Percentiles rank a stretch among this genome's conserved stretches.
phyloP scores from a whole-genome alignment of 2,888 invertebrate species.

The Limnephilus lunatus region DNA sequence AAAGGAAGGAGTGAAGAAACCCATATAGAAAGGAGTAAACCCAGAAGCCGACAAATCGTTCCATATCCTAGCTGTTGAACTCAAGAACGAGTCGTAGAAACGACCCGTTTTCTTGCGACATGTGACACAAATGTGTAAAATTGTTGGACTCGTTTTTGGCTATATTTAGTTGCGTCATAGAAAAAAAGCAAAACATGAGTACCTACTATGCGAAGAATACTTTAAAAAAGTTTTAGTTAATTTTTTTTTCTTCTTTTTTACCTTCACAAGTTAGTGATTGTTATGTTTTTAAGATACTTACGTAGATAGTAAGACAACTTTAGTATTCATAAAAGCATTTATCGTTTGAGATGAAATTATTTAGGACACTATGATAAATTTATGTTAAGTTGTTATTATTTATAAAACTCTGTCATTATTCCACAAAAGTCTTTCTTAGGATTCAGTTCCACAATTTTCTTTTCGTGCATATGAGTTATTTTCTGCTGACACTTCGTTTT shows the following conservation, averaged over 20 bases:
- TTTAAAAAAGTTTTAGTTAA: not conserved
- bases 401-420: not conserved
- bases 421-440: not conserved
- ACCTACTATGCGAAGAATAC: not conserved
- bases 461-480: not conserved
- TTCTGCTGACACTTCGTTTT: constrained; percentile 13
- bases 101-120: too few relatives aligned
- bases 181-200: not conserved
- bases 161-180: too few relatives aligned
- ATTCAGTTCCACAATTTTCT: not conserved
- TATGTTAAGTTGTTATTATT: not conserved
- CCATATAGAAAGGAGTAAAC: too few relatives aligned
- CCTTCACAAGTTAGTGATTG: not conserved
- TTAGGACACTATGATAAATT: not conserved
- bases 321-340: not conserved
- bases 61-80: too few relatives aligned
- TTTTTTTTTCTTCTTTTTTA: not conserved
- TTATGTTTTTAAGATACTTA: not conserved
- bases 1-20: too few relatives aligned
- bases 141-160: too few relatives aligned
- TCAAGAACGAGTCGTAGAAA: too few relatives aligned
- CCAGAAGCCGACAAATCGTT: too few relatives aligned
- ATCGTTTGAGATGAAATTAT: not conserved
- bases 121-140: too few relatives aligned
- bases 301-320: not conserved